These are phyloP conservation scores for Pelusios castaneus DNA, from an alignment of 2,113 vertebrate genomes.

Conservation along the genomic window DNA sequence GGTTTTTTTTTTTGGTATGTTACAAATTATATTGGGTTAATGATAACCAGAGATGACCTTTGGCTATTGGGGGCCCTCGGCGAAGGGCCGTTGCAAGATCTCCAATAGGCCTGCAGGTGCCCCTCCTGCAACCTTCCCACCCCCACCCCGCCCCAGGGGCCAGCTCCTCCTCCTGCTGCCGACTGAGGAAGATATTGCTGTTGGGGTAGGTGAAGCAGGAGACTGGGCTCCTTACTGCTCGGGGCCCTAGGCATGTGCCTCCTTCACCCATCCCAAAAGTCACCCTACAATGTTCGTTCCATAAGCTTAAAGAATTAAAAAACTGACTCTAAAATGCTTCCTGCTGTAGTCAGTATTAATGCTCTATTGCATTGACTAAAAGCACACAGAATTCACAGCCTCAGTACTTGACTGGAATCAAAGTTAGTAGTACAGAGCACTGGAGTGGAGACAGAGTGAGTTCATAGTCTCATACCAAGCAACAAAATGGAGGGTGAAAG, in stretches of 20 bases:
- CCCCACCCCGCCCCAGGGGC: too few relatives aligned
- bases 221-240: too few relatives aligned
- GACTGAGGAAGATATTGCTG: too few relatives aligned
- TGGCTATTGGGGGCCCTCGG: too few relatives aligned
- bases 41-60: too few relatives aligned
- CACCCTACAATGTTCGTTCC: background rate
- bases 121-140: too few relatives aligned
- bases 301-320: background rate
- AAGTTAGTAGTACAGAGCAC: fast-evolving
- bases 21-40: background rate
- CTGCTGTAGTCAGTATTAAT: background rate
- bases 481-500: background rate
- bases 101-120: too few relatives aligned
- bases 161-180: too few relatives aligned
- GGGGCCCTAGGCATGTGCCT: too few relatives aligned
- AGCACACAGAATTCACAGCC: background rate
- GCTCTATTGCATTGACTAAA: fast-evolving
- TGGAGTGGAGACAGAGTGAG: background rate
- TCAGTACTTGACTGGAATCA: background rate
- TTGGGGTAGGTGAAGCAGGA: too few relatives aligned
- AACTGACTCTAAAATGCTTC: background rate
- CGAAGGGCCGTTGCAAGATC: too few relatives aligned
- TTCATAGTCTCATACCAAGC: background rate
- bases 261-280: too few relatives aligned
- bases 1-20: background rate